Percentiles rank a stretch among this genome's conserved stretches.
Conservation (phyloP, 2,888 invertebrate species). For the Steromphala cineraria region DNA sequence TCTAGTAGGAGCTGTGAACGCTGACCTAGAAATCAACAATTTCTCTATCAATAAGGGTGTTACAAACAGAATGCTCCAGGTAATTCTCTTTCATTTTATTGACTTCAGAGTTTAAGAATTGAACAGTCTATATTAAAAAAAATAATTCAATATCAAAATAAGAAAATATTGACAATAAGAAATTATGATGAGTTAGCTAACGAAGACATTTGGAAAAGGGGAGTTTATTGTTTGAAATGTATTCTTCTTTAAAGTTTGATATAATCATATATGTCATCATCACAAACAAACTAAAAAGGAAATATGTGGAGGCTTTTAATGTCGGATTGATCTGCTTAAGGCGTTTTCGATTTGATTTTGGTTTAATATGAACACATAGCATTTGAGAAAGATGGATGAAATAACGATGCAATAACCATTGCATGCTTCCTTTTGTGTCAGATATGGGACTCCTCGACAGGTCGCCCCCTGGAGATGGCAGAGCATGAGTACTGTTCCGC, state of each 20-base stretch:
- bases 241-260: no score
- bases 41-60: slow-evolving; percentile 66
- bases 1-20: slow-evolving; percentile 74
- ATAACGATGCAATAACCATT: not conserved
- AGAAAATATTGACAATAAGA: no score
- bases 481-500: slow-evolving; percentile 73
- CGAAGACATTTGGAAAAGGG: no score
- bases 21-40: slow-evolving; percentile 70
- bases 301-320: no score
- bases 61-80: slow-evolving; percentile 73
- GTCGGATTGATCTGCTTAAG: not conserved
- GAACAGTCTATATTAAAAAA: no score
- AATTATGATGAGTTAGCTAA: no score
- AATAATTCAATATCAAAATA: no score
- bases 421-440: slow-evolving; percentile 39
- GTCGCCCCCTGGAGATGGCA: slow-evolving; percentile 72
- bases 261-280: no score
- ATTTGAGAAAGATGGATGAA: not conserved
- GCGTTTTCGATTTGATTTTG: not conserved
- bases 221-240: no score
- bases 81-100: slow-evolving; percentile 29
- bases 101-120: no score
- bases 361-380: not conserved
- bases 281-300: no score
- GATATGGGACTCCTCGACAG: slow-evolving; percentile 75